Conservation (phyloP, 92 coral and sea anemone species). For the Epizoanthus stellaris region DNA sequence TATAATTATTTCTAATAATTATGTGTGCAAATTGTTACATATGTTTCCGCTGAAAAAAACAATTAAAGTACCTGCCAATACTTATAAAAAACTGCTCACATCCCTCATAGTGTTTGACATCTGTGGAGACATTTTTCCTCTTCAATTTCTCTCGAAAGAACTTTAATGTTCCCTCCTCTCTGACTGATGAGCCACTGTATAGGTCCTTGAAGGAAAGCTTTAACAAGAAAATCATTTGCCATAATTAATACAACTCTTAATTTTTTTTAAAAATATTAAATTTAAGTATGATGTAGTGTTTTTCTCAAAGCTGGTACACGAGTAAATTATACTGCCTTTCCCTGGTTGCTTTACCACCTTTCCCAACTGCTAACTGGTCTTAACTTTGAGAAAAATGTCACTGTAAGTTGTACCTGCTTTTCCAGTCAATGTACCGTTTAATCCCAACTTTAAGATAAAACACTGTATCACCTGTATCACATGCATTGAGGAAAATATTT, state of each 20-base stretch:
- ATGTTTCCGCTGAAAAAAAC: not conserved
- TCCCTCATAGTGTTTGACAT: slow-evolving; percentile 37
- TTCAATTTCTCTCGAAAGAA: slow-evolving; percentile 14
- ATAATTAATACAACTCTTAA: not conserved
- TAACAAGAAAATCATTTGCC: slow-evolving; percentile 22
- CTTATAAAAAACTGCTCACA: slow-evolving; percentile 34
- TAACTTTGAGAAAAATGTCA: no score
- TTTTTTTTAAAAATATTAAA: not conserved
- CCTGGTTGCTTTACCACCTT: no score
- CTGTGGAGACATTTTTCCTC: slow-evolving; percentile 6
- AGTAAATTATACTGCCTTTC: not conserved
- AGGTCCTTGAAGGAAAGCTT: slow-evolving; percentile 36
- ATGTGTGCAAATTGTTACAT: no score
- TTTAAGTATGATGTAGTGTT: not conserved
- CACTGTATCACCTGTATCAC: no score
- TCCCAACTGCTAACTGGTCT: no score
- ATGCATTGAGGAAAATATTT: no score
- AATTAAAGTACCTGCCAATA: slow-evolving; percentile 1
- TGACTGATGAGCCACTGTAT: not conserved
- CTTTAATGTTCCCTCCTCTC: slow-evolving; percentile 15
- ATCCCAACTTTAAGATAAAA: no score
- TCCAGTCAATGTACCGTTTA: no score
- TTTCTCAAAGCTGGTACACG: not conserved
- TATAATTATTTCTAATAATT: no score
- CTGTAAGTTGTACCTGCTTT: no score